These are phyloP conservation scores for Ceraclea dissimilis DNA, from an alignment of 2,888 invertebrate species.

Conservation along the genomic window DNA sequence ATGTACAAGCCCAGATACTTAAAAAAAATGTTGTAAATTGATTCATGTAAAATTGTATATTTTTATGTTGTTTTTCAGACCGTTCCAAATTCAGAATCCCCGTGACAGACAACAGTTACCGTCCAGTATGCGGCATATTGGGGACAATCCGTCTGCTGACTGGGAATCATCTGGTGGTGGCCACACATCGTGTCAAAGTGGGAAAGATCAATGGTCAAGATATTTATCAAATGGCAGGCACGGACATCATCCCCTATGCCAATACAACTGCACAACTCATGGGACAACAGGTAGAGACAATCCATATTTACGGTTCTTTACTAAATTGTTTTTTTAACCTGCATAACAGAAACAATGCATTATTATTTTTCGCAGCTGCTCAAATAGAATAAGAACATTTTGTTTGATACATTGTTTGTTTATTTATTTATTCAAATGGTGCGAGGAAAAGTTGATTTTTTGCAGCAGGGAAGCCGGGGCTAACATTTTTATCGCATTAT, in stretches of 20 bases:
- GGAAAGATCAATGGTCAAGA: slow-evolving; percentile 76
- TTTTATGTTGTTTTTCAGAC: slow-evolving; percentile 27
- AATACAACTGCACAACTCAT: slow-evolving; percentile 78
- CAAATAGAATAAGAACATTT: too few relatives aligned
- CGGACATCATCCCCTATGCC: slow-evolving; percentile 81
- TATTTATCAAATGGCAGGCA: slow-evolving; percentile 69
- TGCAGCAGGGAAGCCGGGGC: too few relatives aligned
- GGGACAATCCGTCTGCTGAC: slow-evolving; percentile 79
- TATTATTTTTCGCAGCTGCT: too few relatives aligned
- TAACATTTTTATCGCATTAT: too few relatives aligned
- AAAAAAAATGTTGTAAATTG: too few relatives aligned
- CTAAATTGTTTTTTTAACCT: slow-evolving; percentile 2
- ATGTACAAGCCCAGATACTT: too few relatives aligned
- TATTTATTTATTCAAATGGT: too few relatives aligned
- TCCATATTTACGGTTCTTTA: background rate
- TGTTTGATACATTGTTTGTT: too few relatives aligned
- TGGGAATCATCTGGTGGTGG: slow-evolving; percentile 81
- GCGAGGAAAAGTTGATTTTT: too few relatives aligned
- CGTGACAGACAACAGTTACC: slow-evolving; percentile 41
- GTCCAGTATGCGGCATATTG: slow-evolving; percentile 79
- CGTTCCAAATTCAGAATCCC: slow-evolving; percentile 39
- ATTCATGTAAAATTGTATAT: too few relatives aligned
- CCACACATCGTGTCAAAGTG: slow-evolving; percentile 70
- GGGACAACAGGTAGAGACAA: slow-evolving; percentile 56
- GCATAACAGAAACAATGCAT: too few relatives aligned